These are phyloP conservation scores for Nysson spinosus DNA, from an alignment of 2,888 invertebrate species.

Conservation along the genomic window DNA sequence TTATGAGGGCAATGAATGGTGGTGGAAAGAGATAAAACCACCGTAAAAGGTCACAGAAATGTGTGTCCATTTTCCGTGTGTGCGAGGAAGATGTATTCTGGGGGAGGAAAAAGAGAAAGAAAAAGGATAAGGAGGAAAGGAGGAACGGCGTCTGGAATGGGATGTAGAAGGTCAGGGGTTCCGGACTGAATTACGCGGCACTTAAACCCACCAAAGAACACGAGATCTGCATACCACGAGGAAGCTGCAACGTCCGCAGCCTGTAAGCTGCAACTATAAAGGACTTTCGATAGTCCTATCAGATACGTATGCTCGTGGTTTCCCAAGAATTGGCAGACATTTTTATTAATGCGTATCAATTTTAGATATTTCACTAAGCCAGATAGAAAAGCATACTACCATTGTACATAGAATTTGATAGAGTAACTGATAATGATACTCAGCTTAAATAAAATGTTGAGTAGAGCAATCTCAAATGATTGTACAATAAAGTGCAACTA, in stretches of 20 bases:
- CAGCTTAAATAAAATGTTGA: no score
- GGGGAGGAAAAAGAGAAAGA: not conserved
- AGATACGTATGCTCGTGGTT: conserved; percentile 30
- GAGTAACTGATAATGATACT: no score
- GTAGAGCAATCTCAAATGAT: no score
- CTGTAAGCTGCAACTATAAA: conserved; percentile 23
- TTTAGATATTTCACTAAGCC: no score
- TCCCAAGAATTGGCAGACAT: conserved; percentile 22
- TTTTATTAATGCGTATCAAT: no score
- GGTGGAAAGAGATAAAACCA: not conserved
- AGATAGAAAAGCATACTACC: no score
- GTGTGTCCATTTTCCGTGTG: conserved; percentile 10
- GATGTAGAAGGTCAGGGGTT: conserved; percentile 45
- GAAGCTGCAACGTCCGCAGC: conserved; percentile 45
- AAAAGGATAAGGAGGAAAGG: not conserved
- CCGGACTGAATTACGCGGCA: conserved; percentile 67
- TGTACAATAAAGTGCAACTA: conserved; percentile 17
- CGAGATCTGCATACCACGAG: conserved; percentile 68
- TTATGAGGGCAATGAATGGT: conserved; percentile 1
- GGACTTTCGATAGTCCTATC: conserved; percentile 51
- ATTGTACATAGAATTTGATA: no score
- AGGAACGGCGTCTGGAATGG: conserved; percentile 14
- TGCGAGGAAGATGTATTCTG: not conserved
- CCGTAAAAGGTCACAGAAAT: conserved; percentile 10
- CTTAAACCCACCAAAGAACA: conserved; percentile 67